Percentiles rank a stretch among this genome's conserved stretches.
phyloP scores from a whole-genome alignment of 2,113 vertebrate genomes.

The Corvus moneduloides region DNA sequence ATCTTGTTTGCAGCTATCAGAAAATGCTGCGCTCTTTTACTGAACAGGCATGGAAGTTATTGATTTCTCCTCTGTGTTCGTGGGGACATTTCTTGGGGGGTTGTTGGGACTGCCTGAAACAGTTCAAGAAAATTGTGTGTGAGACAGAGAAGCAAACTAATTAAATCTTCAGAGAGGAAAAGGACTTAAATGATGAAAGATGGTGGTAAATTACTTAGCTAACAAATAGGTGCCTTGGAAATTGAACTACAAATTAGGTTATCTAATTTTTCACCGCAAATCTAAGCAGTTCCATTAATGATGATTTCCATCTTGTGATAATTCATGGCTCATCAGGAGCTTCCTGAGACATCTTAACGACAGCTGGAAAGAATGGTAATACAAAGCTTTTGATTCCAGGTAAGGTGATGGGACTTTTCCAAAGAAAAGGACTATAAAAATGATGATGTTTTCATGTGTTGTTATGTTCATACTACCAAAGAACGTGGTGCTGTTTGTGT shows the following conservation, averaged over 20 bases:
- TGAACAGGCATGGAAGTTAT: conserved; percentile 47
- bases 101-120: conserved; percentile 12
- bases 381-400: not conserved
- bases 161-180: conserved; percentile 48
- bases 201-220: conserved; percentile 20
- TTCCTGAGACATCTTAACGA: conserved; percentile 22
- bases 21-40: conserved; percentile 17
- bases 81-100: conserved; percentile 5
- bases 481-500: not conserved
- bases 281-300: conserved; percentile 33
- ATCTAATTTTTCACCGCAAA: conserved; percentile 53
- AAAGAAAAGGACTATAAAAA: not conserved
- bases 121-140: conserved; percentile 32
- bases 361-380: conserved; percentile 7
- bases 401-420: not conserved
- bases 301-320: conserved; percentile 40
- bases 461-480: not conserved
- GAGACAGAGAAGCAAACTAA: conserved; percentile 49
- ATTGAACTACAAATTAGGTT: conserved; percentile 56
- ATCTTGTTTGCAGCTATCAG: conserved; percentile 43
- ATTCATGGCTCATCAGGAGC: conserved; percentile 39
- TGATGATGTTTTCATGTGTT: not conserved
- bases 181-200: conserved; percentile 50
- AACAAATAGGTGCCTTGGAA: conserved; percentile 55
- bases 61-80: conserved; percentile 45